A percentile compares a stretch with the other conserved stretches of the same genome.
Evolutionary conservation across 2,797 vertebrate species (phyloP).

Genomic region (Anguilla anguilla): DNA sequence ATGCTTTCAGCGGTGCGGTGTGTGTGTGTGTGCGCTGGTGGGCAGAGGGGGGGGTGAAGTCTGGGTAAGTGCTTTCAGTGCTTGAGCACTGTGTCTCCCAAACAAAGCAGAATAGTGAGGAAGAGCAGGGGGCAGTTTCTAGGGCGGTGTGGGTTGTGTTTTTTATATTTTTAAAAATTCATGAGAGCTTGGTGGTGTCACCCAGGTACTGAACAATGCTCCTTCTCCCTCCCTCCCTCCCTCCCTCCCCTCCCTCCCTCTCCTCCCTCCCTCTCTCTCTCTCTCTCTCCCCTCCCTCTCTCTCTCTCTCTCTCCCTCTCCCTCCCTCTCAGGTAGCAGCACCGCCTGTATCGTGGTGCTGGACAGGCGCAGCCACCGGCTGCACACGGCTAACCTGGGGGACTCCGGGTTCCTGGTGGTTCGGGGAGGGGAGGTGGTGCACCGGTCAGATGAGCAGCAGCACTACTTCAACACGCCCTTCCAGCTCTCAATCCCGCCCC

Average conservation of each 20-base stretch:
- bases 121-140: too few species aligned
- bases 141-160: neutral
- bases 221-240: neutral
- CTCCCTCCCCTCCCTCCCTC: neutral
- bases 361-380: conserved; percentile 89
- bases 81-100: too few species aligned
- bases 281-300: too few species aligned
- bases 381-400: conserved; percentile 95
- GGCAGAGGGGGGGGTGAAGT: too few species aligned
- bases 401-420: conserved; percentile 97
- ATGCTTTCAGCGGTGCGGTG: too few species aligned
- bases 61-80: too few species aligned
- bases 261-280: neutral
- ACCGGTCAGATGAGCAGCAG: conserved; percentile 96
- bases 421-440: conserved; percentile 92
- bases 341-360: conserved; percentile 95
- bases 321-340: conserved; percentile 83
- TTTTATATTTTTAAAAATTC: too few species aligned
- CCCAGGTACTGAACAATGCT: neutral
- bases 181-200: neutral
- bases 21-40: too few species aligned
- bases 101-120: too few species aligned
- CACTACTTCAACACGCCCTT: conserved; percentile 99
- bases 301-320: neutral
- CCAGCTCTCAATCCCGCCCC: conserved; percentile 94